Percentiles rank a stretch among this genome's conserved stretches.
Conservation (phyloP, 2,888 invertebrate species). For the Agelastica alni region DNA sequence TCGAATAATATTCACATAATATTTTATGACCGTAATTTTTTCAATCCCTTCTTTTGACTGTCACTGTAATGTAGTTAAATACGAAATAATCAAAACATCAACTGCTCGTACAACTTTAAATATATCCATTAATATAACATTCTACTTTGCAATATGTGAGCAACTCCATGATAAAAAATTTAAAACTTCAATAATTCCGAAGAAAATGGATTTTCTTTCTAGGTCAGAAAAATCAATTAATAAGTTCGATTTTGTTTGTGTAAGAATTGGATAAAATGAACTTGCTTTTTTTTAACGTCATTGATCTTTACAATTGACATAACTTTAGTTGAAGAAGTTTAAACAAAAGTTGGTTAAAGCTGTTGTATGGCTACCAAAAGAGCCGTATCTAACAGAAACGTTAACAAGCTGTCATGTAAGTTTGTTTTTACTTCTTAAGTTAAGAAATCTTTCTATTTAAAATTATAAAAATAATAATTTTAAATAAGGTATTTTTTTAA, state of each 20-base stretch:
- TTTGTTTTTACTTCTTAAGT: too few relatives aligned
- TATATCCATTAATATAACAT: not conserved
- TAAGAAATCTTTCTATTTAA: too few relatives aligned
- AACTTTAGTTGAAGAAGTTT: conserved; percentile 2
- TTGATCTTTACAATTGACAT: conserved; percentile 7
- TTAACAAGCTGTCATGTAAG: conserved; percentile 5
- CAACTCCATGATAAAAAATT: not conserved
- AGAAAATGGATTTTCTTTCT: conserved; percentile 3
- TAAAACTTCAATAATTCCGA: not conserved
- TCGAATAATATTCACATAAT: too few relatives aligned
- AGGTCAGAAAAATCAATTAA: conserved; percentile 25
- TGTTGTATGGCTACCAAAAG: conserved; percentile 3
- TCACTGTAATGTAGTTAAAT: too few relatives aligned
- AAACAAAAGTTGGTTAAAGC: not conserved
- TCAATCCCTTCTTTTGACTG: too few relatives aligned
- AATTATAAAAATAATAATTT: not conserved
- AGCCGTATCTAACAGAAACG: not conserved
- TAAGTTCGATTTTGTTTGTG: conserved; percentile 18
- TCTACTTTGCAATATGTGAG: not conserved
- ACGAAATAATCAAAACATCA: too few relatives aligned
- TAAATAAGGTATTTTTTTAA: not conserved
- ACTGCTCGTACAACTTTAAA: not conserved
- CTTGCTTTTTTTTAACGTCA: conserved; percentile 13
- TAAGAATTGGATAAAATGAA: conserved; percentile 10
- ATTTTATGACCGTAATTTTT: too few relatives aligned